Evolutionary conservation across 2,113 vertebrate species (phyloP), one percentile per base, ranked within the genome.

Genomic region (Prionailurus bengalensis): DNA sequence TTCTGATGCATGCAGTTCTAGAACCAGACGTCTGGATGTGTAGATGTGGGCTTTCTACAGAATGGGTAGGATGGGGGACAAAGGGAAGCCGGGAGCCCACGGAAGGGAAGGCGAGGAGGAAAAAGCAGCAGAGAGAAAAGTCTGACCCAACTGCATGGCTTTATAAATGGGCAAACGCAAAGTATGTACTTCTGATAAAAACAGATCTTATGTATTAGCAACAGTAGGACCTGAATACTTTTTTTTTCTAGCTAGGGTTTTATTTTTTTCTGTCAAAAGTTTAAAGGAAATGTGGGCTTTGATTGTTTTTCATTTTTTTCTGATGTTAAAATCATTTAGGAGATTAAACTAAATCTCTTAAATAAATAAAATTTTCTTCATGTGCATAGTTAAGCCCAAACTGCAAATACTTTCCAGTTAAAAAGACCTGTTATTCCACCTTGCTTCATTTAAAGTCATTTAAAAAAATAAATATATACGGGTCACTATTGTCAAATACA

Each of bases 341-440:
- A 79, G 81, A 94, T 87, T 82, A 86, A 79, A 83, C 70, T 12
- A 65, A 93, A 88, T 58, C n/a, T 65, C 65, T 53, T 84, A 73
- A 76, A 31, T 81, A 94, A 81, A 36, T 55, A 27, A 89, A 74
- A n/a, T 70, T 89, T 80, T 87, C 83, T 78, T 90, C 33, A 73
- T 3, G 4, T 1, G 11, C 55, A 55, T 36, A 51, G 68, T 36
- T n/a, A 78, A 21, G 83, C 31, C 83, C 16, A 31, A 63, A 66
- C 8, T 25, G 5, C 16, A 58, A 92, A 48, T 10, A 31, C 70
- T n/a, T 51, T 12, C 16, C 74, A 39, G 10, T 61, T 81, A 48
- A 63, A 65, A 78, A 16, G 48, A 82, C 33, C 3, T 1, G 25
- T 5, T 6, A 23, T 51, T 36, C 21, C 21, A 3, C 14, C 33